Evolutionary conservation across 2,888 invertebrate genomes (phyloP).

Genomic region (Lasioglossum malachurum): DNA sequence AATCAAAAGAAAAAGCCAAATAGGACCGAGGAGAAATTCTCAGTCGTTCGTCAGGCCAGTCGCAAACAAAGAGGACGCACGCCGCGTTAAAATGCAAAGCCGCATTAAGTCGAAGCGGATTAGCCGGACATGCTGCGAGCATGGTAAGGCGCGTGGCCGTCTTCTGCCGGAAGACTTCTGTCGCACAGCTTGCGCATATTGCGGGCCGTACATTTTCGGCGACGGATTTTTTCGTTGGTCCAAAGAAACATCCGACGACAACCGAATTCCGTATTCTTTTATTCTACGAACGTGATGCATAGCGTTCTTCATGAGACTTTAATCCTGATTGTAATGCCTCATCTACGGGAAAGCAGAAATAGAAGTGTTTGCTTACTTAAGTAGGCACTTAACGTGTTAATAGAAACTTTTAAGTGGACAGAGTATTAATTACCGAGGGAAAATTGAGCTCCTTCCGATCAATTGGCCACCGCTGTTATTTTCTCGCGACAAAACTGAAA

Average conservation of each 20-base stretch:
- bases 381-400: background rate
- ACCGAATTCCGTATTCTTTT: background rate
- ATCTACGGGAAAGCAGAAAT: background rate
- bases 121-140: conserved; percentile 48
- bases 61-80: background rate
- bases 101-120: conserved; percentile 70
- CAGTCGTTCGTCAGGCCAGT: background rate
- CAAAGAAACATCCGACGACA: conserved; percentile 12
- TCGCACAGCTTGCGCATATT: conserved; percentile 26
- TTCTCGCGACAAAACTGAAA: background rate
- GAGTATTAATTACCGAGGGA: background rate
- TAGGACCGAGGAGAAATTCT: background rate
- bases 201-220: background rate
- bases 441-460: background rate
- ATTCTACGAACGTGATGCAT: background rate
- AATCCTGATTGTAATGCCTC: background rate
- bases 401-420: background rate
- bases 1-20: conserved; percentile 5
- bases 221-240: conserved; percentile 37
- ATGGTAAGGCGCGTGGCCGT: conserved; percentile 45
- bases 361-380: background rate
- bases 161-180: conserved; percentile 21
- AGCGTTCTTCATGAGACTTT: background rate
- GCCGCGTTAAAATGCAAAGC: conserved; percentile 58
- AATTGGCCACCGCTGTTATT: background rate